Evolutionary conservation across 1,140 invertebrate species (phyloP).

Genomic region (Hylaeus anthracinus): DNA sequence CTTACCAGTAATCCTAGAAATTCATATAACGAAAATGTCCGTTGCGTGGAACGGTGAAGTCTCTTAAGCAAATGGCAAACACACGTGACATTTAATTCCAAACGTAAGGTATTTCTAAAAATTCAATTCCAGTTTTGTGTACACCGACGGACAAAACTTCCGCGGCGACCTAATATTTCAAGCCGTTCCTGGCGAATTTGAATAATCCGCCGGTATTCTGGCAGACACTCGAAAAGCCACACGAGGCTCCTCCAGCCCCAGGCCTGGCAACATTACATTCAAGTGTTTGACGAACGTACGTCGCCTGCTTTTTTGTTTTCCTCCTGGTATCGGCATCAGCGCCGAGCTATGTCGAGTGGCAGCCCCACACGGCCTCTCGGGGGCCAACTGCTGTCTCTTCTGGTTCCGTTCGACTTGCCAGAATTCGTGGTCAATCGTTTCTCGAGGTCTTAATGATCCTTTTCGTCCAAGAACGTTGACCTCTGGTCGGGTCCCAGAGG

Average conservation of each 20-base stretch:
- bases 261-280: slow-evolving; percentile 71
- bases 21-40: too few species aligned
- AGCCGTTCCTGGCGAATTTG: slow-evolving; percentile 68
- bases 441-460: slow-evolving; percentile 18
- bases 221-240: slow-evolving; percentile 64
- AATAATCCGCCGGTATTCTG: slow-evolving; percentile 71
- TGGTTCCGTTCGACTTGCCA: slow-evolving; percentile 27
- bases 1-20: too few species aligned
- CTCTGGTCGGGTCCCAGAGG: neutral
- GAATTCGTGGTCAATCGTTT: slow-evolving; percentile 32
- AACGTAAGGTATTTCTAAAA: too few species aligned
- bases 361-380: slow-evolving; percentile 61
- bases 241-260: slow-evolving; percentile 40
- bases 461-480: slow-evolving; percentile 36
- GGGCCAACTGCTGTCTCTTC: slow-evolving; percentile 58
- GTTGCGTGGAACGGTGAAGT: too few species aligned
- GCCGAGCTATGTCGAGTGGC: slow-evolving; percentile 75
- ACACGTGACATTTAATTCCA: too few species aligned
- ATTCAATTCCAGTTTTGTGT: too few species aligned
- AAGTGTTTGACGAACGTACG: slow-evolving; percentile 73
- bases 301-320: slow-evolving; percentile 67
- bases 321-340: slow-evolving; percentile 71
- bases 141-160: neutral
- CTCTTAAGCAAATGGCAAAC: too few species aligned
- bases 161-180: slow-evolving; percentile 52